A percentile compares a stretch with the other conserved stretches of the same genome.
Evolutionary conservation across 2,113 vertebrate genomes (phyloP).

Genomic region (Grantiella picta): DNA sequence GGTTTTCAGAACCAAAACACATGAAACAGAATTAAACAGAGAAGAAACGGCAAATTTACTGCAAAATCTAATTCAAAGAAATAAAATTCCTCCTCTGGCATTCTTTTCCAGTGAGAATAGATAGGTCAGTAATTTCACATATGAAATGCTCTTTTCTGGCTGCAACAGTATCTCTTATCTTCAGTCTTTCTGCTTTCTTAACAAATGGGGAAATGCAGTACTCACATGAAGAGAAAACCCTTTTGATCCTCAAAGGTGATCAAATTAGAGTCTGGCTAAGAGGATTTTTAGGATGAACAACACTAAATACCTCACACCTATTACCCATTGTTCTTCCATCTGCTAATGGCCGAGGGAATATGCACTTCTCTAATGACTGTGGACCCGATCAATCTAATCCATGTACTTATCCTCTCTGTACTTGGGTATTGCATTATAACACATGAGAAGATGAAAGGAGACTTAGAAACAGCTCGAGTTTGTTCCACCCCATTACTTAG

Average conservation of each 20-base stretch:
- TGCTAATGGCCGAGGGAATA: not conserved
- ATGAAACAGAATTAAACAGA: not conserved
- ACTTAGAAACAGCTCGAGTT: not conserved
- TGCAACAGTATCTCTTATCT: not conserved
- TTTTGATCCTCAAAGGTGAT: not conserved
- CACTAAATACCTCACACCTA: not conserved
- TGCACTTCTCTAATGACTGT: not conserved
- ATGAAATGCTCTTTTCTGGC: not conserved
- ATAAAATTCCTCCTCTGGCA: not conserved
- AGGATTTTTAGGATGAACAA: not conserved
- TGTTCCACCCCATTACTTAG: conserved; percentile 28
- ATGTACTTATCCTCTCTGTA: not conserved
- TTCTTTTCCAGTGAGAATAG: not conserved
- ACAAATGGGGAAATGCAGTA: not conserved
- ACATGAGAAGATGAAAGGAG: conserved; percentile 28
- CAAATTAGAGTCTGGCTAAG: not conserved
- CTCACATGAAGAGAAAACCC: not conserved
- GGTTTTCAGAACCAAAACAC: not conserved
- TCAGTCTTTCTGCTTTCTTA: not conserved
- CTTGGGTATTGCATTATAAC: not conserved
- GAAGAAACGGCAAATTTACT: not conserved
- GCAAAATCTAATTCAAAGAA: not conserved
- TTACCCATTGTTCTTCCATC: not conserved
- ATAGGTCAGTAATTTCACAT: not conserved
- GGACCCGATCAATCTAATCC: not conserved